phyloP scores from a whole-genome alignment of 2,113 vertebrate genomes.

The Hemicordylus capensis region DNA sequence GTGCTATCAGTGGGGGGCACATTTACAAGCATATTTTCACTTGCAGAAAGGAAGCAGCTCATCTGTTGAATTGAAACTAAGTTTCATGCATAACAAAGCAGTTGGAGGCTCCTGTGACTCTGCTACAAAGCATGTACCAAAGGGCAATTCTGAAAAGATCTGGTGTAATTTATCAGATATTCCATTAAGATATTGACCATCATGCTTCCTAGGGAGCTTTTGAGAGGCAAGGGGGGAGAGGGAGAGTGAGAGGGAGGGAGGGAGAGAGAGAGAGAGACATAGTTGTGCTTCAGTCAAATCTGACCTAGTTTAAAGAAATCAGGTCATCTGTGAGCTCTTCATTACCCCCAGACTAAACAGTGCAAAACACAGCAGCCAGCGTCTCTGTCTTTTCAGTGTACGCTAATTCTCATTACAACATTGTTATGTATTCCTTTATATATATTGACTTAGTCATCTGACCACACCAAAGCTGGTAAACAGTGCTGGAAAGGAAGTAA shows the following conservation, averaged over 20 bases:
- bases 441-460: conserved; percentile 76
- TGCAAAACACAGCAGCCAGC: conserved; percentile 73
- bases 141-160: conserved; percentile 41
- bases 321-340: conserved; percentile 94
- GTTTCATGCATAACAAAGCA: neutral
- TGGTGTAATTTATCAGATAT: conserved; percentile 37
- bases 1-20: neutral
- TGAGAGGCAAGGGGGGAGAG: conserved; percentile 45
- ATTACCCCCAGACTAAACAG: conserved; percentile 92
- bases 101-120: neutral
- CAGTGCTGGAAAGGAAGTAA: conserved; percentile 66
- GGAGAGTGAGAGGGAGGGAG: neutral
- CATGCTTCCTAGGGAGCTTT: conserved; percentile 65
- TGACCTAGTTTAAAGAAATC: conserved; percentile 89
- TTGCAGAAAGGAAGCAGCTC: neutral
- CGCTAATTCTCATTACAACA: conserved; percentile 75
- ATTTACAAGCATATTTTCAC: neutral
- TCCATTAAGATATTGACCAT: conserved; percentile 46
- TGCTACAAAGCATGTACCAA: neutral
- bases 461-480: conserved; percentile 74
- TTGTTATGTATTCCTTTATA: conserved; percentile 76
- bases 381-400: conserved; percentile 72
- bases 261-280: conserved; percentile 58
- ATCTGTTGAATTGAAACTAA: neutral
- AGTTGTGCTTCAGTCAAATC: conserved; percentile 73